phyloP scores from a whole-genome alignment of 2,888 invertebrate species.

The Archips crataeganus region DNA sequence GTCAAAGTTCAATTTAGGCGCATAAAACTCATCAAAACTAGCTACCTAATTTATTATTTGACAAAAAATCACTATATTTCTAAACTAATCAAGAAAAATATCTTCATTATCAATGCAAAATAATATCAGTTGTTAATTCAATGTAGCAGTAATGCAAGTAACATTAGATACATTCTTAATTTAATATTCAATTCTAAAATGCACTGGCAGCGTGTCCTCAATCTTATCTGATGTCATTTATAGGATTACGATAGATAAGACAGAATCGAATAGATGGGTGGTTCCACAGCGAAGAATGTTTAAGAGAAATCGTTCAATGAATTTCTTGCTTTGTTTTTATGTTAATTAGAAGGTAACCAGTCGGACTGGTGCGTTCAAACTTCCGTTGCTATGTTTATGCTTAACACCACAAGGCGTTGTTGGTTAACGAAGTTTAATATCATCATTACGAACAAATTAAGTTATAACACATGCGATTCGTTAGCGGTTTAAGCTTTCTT shows the following conservation, averaged over 20 bases:
- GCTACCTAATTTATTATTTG: too few relatives aligned
- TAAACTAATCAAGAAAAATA: too few relatives aligned
- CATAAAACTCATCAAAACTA: too few relatives aligned
- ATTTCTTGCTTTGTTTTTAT: constrained; percentile 82
- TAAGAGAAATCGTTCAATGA: constrained; percentile 79
- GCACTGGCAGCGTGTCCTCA: constrained; percentile 58
- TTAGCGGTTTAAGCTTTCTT: constrained; percentile 30
- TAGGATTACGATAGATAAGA: constrained; percentile 82
- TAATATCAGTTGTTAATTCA: not conserved
- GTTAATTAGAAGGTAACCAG: constrained; percentile 75
- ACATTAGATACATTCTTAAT: not conserved
- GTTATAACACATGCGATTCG: constrained; percentile 46
- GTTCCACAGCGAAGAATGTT: constrained; percentile 74
- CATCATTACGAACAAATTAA: constrained; percentile 61
- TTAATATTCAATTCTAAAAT: constrained; percentile 61
- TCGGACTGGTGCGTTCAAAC: constrained; percentile 66
- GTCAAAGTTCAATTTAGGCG: too few relatives aligned
- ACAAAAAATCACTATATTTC: too few relatives aligned
- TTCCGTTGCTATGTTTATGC: constrained; percentile 73
- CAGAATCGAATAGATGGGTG: constrained; percentile 75
- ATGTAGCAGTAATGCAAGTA: not conserved
- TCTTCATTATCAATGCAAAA: too few relatives aligned
- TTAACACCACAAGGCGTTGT: constrained; percentile 58
- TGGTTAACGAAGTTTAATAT: constrained; percentile 55
- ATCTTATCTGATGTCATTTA: constrained; percentile 83